A percentile compares a stretch with the other conserved stretches of the same genome.
These are phyloP conservation scores for Trichosurus vulpecula DNA, from an alignment of 2,797 vertebrate genomes.

Conservation along the genomic window DNA sequence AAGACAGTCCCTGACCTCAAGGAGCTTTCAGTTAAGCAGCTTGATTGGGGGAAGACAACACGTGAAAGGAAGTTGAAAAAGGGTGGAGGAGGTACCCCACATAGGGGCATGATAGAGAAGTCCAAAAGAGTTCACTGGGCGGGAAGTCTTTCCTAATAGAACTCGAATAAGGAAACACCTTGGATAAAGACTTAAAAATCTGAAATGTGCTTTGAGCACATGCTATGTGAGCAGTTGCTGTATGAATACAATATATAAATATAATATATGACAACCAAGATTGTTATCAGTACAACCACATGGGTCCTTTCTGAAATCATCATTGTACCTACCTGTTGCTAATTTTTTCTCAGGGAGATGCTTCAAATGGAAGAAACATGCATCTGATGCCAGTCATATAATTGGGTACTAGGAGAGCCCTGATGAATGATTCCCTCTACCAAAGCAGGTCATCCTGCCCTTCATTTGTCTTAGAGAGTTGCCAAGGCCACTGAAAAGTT, in stretches of 20 bases:
- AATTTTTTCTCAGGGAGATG: conserved; percentile 20
- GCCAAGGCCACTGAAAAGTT: neutral
- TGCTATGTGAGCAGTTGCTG: neutral
- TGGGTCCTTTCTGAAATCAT: neutral
- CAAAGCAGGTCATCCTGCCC: neutral
- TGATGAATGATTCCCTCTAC: neutral
- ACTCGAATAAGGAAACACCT: neutral
- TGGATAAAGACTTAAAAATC: neutral
- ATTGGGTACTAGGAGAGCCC: neutral
- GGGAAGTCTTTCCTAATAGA: conserved; percentile 2
- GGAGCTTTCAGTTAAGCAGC: too few relatives aligned
- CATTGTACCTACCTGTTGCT: neutral
- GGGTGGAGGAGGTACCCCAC: neutral
- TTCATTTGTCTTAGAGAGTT: neutral
- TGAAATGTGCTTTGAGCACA: conserved; percentile 15
- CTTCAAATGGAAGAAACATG: neutral
- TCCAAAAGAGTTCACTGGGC: too few relatives aligned
- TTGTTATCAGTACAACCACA: too few relatives aligned
- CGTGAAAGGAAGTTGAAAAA: neutral
- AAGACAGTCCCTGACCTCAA: neutral
- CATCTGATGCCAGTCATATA: neutral
- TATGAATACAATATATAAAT: conserved; percentile 12
- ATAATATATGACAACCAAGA: neutral
- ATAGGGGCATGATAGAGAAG: neutral
- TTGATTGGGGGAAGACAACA: neutral